Percentiles rank a stretch among this genome's conserved stretches.
Evolutionary conservation across 2,888 invertebrate species (phyloP).

Genomic region (Poecilobothrus nobilitatus): DNA sequence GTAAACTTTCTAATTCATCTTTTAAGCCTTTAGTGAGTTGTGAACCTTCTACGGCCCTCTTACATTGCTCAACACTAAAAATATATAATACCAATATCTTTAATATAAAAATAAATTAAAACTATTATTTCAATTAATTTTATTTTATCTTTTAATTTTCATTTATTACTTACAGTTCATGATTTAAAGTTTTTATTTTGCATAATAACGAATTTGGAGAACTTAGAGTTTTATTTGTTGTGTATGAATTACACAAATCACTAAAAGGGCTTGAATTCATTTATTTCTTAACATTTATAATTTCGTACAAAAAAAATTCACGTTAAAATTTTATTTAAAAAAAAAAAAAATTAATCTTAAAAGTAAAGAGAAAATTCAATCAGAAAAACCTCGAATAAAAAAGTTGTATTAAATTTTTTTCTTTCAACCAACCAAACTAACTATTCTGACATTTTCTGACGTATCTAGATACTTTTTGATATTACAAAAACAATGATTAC

Average conservation of each 20-base stretch:
- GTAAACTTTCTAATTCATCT: constrained; percentile 44
- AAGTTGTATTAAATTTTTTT: neutral
- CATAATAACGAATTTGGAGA: constrained; percentile 21
- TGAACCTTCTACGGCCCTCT: constrained; percentile 35
- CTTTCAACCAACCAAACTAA: neutral
- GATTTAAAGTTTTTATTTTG: constrained; percentile 35
- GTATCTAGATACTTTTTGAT: no score
- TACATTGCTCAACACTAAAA: constrained; percentile 35
- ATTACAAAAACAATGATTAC: no score
- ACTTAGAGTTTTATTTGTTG: neutral
- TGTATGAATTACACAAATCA: constrained; percentile 1
- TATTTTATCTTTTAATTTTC: neutral
- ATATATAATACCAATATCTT: constrained; percentile 16
- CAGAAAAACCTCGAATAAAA: neutral
- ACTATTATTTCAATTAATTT: neutral
- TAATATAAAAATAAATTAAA: neutral
- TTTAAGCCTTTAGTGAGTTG: constrained; percentile 34
- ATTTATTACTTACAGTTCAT: constrained; percentile 27
- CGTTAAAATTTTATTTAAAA: neutral
- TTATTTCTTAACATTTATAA: neutral
- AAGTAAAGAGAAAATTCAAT: neutral
- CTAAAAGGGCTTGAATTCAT: neutral
- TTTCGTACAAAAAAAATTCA: neutral
- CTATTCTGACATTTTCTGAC: neutral
- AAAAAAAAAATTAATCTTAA: neutral